A percentile compares a stretch with the other conserved stretches of the same genome.
Evolutionary conservation across 2,113 vertebrate species (phyloP).

Genomic region (Phalacrocorax aristotelis): DNA sequence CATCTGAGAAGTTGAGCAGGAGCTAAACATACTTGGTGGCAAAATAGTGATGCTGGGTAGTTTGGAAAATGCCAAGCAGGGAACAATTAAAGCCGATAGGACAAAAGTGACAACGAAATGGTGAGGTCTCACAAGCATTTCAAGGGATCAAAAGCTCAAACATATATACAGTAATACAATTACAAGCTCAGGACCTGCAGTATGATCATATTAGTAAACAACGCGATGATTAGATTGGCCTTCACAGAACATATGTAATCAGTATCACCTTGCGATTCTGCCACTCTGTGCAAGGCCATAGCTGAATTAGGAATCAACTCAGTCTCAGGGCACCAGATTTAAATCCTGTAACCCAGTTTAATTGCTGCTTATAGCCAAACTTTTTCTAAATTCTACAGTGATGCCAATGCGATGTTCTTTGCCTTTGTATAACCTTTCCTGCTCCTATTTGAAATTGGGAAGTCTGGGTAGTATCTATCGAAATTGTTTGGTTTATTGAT

Average conservation of each 20-base stretch:
- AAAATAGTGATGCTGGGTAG: background rate
- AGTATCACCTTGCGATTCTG: background rate
- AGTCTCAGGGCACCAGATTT: background rate
- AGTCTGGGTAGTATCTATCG: background rate
- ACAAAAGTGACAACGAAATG: background rate
- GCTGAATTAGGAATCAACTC: background rate
- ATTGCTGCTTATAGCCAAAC: background rate
- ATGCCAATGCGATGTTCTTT: background rate
- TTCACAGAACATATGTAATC: background rate
- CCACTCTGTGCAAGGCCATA: background rate
- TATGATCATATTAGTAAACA: background rate
- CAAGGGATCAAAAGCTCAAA: background rate
- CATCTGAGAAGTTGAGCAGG: background rate
- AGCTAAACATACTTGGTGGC: background rate
- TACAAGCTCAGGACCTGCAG: background rate
- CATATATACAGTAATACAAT: background rate
- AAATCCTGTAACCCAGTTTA: background rate
- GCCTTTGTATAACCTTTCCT: background rate
- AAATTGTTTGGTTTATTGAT: background rate
- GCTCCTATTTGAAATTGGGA: background rate
- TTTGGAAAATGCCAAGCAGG: background rate
- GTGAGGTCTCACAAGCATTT: background rate
- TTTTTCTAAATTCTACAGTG: background rate
- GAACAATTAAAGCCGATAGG: background rate
- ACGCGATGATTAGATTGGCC: rapidly evolving